These are phyloP conservation scores for Herminia tarsipennalis DNA, from an alignment of 2,888 invertebrate species.

Conservation along the genomic window DNA sequence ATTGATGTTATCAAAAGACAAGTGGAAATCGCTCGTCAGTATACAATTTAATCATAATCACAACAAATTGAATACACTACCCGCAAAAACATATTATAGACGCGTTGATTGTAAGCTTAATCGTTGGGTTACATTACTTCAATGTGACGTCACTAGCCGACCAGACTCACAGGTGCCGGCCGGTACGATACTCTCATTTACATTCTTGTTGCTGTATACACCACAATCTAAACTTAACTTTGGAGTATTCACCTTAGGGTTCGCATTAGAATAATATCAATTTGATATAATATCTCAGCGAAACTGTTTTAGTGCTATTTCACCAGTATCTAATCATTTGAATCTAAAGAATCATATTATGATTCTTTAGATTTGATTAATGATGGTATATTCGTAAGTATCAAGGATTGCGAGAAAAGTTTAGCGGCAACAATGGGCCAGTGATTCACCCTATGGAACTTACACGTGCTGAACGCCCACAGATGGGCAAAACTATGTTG, in stretches of 20 bases:
- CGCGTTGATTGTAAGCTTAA: slow-evolving; percentile 53
- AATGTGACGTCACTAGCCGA: slow-evolving; percentile 66
- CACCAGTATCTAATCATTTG: no score
- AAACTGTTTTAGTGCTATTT: no score
- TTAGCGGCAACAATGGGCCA: slow-evolving; percentile 35
- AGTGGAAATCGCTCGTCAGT: slow-evolving; percentile 33
- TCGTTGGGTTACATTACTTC: slow-evolving; percentile 53
- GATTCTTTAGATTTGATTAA: slow-evolving; percentile 33
- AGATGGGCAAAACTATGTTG: slow-evolving; percentile 56
- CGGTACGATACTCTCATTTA: slow-evolving; percentile 66
- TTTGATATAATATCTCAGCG: slow-evolving; percentile 10
- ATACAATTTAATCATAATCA: slow-evolving; percentile 46
- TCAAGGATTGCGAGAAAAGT: slow-evolving; percentile 36
- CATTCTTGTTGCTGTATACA: slow-evolving; percentile 56
- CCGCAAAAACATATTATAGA: slow-evolving; percentile 47
- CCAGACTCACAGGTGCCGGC: slow-evolving; percentile 82
- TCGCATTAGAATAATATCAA: slow-evolving; percentile 3
- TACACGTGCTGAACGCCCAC: slow-evolving; percentile 55
- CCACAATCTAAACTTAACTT: slow-evolving; percentile 39
- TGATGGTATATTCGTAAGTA: slow-evolving; percentile 19
- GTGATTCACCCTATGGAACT: slow-evolving; percentile 32
- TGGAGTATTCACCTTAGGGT: slow-evolving; percentile 28
- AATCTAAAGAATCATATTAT: no score
- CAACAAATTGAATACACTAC: slow-evolving; percentile 53
- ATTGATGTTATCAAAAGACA: slow-evolving; percentile 18